Percentiles rank a stretch among this genome's conserved stretches.
These are phyloP conservation scores for Plecturocebus donacophilus DNA, from an alignment of 2,113 vertebrate species.

Conservation along the genomic window DNA sequence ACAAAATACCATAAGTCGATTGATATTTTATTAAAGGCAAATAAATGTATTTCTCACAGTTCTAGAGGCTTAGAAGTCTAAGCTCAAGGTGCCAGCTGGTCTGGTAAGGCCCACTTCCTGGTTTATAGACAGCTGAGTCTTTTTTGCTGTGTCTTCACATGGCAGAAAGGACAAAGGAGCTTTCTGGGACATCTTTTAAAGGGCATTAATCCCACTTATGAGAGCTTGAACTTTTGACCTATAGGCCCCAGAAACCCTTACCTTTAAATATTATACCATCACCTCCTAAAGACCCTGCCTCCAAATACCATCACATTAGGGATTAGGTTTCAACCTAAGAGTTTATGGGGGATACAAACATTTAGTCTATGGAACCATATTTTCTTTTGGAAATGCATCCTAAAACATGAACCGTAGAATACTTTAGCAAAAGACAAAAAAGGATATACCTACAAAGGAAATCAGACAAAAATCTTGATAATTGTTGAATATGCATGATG, in stretches of 20 bases:
- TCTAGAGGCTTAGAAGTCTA: background rate
- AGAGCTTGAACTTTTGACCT: background rate
- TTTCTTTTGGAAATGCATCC: conserved; percentile 2
- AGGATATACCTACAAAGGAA: background rate
- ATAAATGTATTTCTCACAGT: background rate
- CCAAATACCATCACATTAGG: background rate
- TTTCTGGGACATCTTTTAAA: background rate
- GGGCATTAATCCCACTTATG: background rate
- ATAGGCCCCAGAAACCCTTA: background rate
- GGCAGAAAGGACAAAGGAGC: background rate
- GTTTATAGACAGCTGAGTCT: background rate
- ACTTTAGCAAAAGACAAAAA: background rate
- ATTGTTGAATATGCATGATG: background rate
- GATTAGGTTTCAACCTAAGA: background rate
- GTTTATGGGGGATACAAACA: background rate
- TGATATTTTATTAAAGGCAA: background rate
- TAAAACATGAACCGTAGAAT: background rate
- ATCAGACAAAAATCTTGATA: conserved; percentile 3
- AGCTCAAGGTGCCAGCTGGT: background rate
- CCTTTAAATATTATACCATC: background rate
- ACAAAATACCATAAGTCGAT: background rate
- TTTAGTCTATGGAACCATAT: background rate
- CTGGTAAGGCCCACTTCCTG: background rate
- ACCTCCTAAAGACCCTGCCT: background rate
- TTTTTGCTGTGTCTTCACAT: background rate